A percentile compares a stretch with the other conserved stretches of the same genome.
Evolutionary conservation across 1,140 invertebrate species (phyloP).

Genomic region (Pseudachorutes palmiensis): DNA sequence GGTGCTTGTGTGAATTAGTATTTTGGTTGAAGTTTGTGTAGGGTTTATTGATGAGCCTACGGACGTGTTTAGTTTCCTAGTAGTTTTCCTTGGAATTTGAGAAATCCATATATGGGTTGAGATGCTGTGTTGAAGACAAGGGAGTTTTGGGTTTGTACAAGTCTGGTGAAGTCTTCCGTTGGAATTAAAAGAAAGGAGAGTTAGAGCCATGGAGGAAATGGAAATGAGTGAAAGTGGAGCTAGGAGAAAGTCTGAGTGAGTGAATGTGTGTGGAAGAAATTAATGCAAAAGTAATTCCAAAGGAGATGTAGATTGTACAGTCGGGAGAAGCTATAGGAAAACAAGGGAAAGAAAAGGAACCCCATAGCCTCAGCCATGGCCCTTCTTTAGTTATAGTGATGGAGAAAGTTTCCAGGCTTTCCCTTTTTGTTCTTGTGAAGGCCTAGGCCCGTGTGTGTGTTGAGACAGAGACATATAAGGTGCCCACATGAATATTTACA

Average conservation of each 20-base stretch:
- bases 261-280: constrained; percentile 37
- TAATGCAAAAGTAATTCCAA: constrained; percentile 38
- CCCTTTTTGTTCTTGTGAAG: not conserved
- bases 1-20: too few relatives aligned
- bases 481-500: constrained; percentile 12
- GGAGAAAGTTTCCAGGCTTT: not conserved
- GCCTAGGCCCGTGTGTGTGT: not conserved
- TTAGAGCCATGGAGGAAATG: constrained; percentile 8
- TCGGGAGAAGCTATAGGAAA: too few relatives aligned
- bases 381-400: too few relatives aligned
- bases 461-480: not conserved
- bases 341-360: constrained; percentile 21
- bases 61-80: too few relatives aligned
- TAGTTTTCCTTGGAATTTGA: too few relatives aligned
- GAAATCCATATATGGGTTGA: too few relatives aligned
- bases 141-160: too few relatives aligned
- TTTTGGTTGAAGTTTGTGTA: too few relatives aligned
- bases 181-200: constrained; percentile 7
- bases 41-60: too few relatives aligned
- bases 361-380: not conserved
- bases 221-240: constrained; percentile 32
- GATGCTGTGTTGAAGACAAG: too few relatives aligned
- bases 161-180: not conserved
- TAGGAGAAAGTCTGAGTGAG: constrained; percentile 18
- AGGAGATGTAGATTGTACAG: constrained; percentile 17